phyloP scores from a whole-genome alignment of 2,888 invertebrate species.

The Himalopsyche kuldschensis region DNA sequence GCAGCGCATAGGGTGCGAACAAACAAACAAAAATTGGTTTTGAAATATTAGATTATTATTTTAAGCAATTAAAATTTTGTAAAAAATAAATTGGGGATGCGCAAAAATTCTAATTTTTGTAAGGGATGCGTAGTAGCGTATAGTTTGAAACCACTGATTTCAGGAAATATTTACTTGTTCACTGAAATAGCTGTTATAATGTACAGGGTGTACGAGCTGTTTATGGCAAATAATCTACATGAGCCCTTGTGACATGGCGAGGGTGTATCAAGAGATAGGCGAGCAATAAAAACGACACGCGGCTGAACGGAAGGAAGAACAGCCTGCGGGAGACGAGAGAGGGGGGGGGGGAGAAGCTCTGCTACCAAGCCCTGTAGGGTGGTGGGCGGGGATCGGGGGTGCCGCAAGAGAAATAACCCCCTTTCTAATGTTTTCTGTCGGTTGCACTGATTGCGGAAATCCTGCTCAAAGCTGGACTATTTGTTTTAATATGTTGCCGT shows the following conservation, averaged over 20 bases:
- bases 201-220: not conserved
- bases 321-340: not conserved
- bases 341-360: conserved; percentile 5
- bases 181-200: no score
- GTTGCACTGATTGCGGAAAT: conserved; percentile 1
- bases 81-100: no score
- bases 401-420: not conserved
- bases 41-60: no score
- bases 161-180: no score
- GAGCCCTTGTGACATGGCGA: not conserved
- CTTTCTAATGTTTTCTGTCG: not conserved
- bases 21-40: no score
- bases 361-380: not conserved
- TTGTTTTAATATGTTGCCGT: not conserved
- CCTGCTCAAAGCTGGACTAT: not conserved
- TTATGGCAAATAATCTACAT: not conserved
- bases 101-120: no score
- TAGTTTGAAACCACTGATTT: no score
- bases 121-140: no score
- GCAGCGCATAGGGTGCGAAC: no score
- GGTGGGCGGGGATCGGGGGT: not conserved
- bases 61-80: no score
- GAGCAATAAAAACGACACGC: conserved; percentile 26
- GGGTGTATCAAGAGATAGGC: not conserved
- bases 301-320: conserved; percentile 16